Evolutionary conservation across 2,888 invertebrate species (phyloP), one percentile per base, ranked within the genome.

Genomic region (Amitus sp.): DNA sequence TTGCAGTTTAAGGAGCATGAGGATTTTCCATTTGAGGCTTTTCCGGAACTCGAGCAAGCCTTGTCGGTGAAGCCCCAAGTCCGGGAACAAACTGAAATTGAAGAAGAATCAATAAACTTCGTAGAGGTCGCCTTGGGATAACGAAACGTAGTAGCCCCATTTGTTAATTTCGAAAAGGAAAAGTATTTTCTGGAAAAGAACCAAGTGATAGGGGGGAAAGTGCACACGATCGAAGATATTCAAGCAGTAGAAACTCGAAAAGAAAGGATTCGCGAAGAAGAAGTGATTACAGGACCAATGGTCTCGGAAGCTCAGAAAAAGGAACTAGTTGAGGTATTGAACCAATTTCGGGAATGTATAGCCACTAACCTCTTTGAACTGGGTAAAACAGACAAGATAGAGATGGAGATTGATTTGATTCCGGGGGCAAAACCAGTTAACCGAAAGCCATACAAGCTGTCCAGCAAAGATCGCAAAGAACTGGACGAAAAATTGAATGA

Each of bases 401-500:
- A 10, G 2, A 65, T 62, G 55, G 58, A 58, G 13, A 61, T 65
- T 0, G 27, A 50, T 9, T 19, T 48, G 7, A 37, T 45, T 10
- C 23, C 50, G 0, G 30, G 47, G 12, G 17, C 28, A 5, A 27
- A 28, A n/a, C 39, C 48, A 1, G 46, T 65, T 1, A 13, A 20
- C 1, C 7, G 17, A 5, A 57, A 61, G 37, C 58, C 67, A 1
- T 67, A 62, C 39, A 19, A 39, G 17, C 13, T 59, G 13, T 46
- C 45, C 18, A 19, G 49, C 23, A 37, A 15, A 4, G 65, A 65
- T 13, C 15, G 42, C 5, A 10, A 34, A n/a, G 39, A 40, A 2
- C 17, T 47, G 10, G n/a, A 47, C 17, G 10, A 17, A 5, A 47
- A 34, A 13, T 10, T 37, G 10, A 5, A 2, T 1, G 37, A 47